phyloP scores from a whole-genome alignment of 1,140 invertebrate genomes.

The Anastatus disparis region DNA sequence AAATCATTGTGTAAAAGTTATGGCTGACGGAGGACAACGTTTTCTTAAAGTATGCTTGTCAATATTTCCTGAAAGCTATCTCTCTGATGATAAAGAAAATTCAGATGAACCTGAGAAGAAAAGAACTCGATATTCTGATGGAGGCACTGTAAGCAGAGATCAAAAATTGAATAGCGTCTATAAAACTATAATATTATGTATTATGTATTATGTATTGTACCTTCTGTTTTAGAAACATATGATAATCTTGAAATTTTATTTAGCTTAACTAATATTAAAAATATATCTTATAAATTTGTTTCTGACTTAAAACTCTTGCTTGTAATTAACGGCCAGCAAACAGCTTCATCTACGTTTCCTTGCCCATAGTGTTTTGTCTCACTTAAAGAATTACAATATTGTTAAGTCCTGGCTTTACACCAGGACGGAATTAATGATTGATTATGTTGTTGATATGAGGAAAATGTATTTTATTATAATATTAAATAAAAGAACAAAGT shows the following conservation, averaged over 20 bases:
- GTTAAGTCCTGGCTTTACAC: too few relatives aligned
- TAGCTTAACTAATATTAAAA: too few relatives aligned
- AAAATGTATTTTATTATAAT: too few relatives aligned
- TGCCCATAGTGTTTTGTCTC: conserved; percentile 29
- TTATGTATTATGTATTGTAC: too few relatives aligned
- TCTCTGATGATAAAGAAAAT: neutral
- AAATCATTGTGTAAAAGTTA: conserved; percentile 6
- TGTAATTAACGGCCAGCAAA: too few relatives aligned
- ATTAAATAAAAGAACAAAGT: too few relatives aligned
- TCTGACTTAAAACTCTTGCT: too few relatives aligned
- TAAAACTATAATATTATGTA: neutral
- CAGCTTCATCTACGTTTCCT: conserved; percentile 24
- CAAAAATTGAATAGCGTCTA: neutral
- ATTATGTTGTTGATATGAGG: too few relatives aligned
- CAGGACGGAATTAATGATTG: too few relatives aligned
- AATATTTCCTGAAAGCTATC: neutral
- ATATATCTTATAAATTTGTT: too few relatives aligned
- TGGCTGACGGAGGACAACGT: conserved; percentile 12
- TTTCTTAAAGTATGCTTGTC: conserved; percentile 22
- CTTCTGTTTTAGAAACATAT: too few relatives aligned
- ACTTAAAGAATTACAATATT: neutral
- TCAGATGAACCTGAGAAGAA: neutral
- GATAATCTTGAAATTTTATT: too few relatives aligned
- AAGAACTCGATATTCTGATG: neutral
- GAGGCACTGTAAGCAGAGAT: neutral